These are phyloP conservation scores for Cryptocheilus praepositus DNA, from an alignment of 2,888 invertebrate species.

Conservation along the genomic window DNA sequence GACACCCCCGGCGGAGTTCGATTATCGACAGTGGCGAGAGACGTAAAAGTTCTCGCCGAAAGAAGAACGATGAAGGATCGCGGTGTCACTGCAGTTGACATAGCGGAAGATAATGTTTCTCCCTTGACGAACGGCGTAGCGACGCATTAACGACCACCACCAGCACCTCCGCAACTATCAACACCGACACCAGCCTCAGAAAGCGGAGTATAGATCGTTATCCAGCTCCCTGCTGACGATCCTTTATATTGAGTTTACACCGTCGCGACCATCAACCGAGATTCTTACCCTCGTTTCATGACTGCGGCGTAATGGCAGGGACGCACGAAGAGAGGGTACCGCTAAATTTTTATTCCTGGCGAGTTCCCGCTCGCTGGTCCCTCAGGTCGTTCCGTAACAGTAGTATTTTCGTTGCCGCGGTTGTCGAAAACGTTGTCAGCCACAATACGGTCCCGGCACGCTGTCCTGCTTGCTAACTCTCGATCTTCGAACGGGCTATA, in stretches of 20 bases:
- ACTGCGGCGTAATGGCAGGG: conserved; percentile 10
- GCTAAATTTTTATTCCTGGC: conserved; percentile 19
- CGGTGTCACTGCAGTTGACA: conserved; percentile 29
- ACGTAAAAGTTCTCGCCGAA: conserved; percentile 13
- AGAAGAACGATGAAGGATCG: background rate
- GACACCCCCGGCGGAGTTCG: too few species aligned
- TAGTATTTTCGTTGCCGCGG: too few species aligned
- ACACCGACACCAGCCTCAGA: conserved; percentile 9
- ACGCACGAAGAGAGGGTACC: background rate
- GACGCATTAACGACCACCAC: conserved; percentile 24
- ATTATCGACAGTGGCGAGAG: background rate
- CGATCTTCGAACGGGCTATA: too few species aligned
- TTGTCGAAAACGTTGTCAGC: too few species aligned
- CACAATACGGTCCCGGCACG: too few species aligned
- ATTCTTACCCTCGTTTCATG: conserved; percentile 26
- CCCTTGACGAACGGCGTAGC: conserved; percentile 33
- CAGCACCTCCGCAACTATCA: background rate
- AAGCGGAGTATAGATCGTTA: conserved; percentile 25
- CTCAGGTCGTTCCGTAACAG: too few species aligned
- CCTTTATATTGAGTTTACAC: conserved; percentile 35
- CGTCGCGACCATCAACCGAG: background rate
- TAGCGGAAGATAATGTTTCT: conserved; percentile 40
- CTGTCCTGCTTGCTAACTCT: too few species aligned
- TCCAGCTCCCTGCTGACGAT: conserved; percentile 38
- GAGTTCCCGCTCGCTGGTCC: background rate